Percentiles rank a stretch among this genome's conserved stretches.
phyloP scores from a whole-genome alignment of 2,888 invertebrate species.

The Melanophora roralis region DNA sequence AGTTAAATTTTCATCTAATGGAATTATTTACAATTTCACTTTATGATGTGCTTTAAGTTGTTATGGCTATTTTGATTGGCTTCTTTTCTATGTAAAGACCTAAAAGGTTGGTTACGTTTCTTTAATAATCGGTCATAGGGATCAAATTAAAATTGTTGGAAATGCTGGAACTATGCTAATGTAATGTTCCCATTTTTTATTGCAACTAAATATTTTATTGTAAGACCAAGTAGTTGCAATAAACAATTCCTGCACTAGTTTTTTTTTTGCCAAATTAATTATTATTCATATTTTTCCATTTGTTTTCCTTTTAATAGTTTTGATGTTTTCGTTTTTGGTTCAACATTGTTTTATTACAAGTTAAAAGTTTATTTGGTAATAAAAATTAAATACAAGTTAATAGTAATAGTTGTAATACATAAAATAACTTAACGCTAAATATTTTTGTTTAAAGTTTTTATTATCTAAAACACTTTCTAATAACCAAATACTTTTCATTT shows the following conservation, averaged over 20 bases:
- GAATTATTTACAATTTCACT: conserved; percentile 6
- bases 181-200: no score
- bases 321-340: neutral
- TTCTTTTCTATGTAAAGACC: conserved; percentile 50
- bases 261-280: no score
- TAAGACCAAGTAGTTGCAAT: no score
- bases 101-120: no score
- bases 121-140: conserved; percentile 22
- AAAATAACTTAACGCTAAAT: conserved; percentile 57
- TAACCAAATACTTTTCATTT: conserved; percentile 32
- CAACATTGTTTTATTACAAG: conserved; percentile 20
- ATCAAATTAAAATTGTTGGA: no score
- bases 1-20: neutral
- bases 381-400: conserved; percentile 21
- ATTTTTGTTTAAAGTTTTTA: conserved; percentile 19
- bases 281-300: neutral
- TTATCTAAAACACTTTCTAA: conserved; percentile 47
- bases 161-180: no score
- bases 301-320: neutral
- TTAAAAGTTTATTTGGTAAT: conserved; percentile 38
- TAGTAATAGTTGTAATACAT: conserved; percentile 43
- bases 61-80: conserved; percentile 50
- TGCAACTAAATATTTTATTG: no score
- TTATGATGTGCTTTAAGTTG: neutral
- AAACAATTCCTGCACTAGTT: no score